These are phyloP conservation scores for Anguilla pacifica DNA, from an alignment of 2,797 vertebrate genomes.

Conservation along the genomic window DNA sequence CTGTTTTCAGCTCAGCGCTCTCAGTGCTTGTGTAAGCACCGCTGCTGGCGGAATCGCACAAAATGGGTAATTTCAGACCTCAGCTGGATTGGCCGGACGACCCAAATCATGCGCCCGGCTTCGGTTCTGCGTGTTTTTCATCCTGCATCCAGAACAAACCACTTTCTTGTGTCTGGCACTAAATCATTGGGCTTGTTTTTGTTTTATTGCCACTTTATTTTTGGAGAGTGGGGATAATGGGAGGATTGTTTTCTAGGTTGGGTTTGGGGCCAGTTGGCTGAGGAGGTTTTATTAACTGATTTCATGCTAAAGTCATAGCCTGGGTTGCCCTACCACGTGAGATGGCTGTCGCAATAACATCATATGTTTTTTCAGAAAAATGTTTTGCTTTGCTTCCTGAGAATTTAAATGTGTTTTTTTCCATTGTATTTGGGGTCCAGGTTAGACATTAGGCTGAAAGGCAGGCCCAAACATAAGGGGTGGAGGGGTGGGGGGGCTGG, in stretches of 20 bases:
- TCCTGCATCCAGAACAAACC: background rate
- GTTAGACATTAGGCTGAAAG: background rate
- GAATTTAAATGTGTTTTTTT: background rate
- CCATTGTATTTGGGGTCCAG: background rate
- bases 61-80: background rate
- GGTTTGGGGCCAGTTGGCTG: background rate
- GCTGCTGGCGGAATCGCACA: background rate
- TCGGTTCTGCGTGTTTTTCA: background rate
- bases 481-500: background rate
- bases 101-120: background rate
- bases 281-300: background rate
- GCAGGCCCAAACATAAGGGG: background rate
- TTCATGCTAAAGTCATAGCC: background rate
- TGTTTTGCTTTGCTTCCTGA: background rate
- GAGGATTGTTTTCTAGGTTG: background rate
- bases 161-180: background rate
- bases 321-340: background rate
- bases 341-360: background rate
- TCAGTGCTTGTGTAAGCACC: slow-evolving; percentile 18
- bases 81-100: background rate
- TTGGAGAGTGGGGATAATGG: background rate
- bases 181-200: background rate
- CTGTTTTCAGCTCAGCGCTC: slow-evolving; percentile 17
- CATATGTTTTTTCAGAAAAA: background rate
- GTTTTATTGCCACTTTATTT: background rate